A percentile compares a stretch with the other conserved stretches of the same genome.
phyloP scores from a whole-genome alignment of 2,797 vertebrate species.

The Anabacerthia variegaticeps region DNA sequence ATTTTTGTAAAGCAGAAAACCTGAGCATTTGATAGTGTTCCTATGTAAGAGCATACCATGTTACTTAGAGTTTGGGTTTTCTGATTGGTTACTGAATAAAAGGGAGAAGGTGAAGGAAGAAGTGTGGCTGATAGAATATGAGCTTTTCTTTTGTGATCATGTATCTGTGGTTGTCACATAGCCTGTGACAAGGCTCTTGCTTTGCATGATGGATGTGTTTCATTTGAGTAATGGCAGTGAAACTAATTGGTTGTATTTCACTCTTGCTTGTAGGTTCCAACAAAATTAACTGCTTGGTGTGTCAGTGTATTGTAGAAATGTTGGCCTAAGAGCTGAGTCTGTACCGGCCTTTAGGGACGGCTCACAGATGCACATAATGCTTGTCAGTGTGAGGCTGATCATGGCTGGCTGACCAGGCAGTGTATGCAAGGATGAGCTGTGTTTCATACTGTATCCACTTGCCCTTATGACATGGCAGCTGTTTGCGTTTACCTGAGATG shows the following conservation, averaged over 20 bases:
- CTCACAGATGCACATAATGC: no score
- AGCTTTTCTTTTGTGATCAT: not conserved
- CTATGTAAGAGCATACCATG: not conserved
- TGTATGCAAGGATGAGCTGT: not conserved
- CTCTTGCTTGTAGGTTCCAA: not conserved
- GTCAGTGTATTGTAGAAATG: not conserved
- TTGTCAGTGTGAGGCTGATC: not conserved
- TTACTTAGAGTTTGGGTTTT: not conserved
- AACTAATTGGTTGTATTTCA: not conserved
- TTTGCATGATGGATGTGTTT: not conserved
- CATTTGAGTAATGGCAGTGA: not conserved
- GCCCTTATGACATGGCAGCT: not conserved
- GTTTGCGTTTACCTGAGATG: not conserved
- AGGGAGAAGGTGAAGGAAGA: not conserved
- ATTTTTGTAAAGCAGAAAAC: not conserved
- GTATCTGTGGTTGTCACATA: not conserved
- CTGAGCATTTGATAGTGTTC: not conserved
- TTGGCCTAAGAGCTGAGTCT: not conserved
- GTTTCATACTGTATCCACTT: not conserved
- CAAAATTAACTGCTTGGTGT: not conserved
- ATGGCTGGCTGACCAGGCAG: not conserved
- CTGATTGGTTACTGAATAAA: not conserved
- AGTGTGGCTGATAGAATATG: not conserved
- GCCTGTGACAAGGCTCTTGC: not conserved
- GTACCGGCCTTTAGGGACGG: not conserved